Percentiles rank a stretch among this genome's conserved stretches.
Evolutionary conservation across 2,888 invertebrate species (phyloP).

Genomic region (Drosophila nigricruria): DNA sequence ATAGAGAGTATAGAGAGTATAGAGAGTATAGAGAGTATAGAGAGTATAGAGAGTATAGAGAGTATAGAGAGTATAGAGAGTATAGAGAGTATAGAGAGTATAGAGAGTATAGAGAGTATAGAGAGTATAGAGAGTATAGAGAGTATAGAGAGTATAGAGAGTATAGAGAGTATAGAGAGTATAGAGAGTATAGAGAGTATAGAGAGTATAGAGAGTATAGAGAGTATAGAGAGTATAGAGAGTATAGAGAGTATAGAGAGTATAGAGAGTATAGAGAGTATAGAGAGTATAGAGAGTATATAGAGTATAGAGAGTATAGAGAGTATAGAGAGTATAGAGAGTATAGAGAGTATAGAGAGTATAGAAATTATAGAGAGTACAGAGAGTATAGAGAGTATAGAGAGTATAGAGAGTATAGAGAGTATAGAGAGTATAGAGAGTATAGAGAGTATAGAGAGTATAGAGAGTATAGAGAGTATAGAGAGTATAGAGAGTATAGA

Average conservation of each 20-base stretch:
- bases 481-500: background rate
- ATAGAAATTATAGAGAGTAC: no score
- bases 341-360: background rate
- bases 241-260: background rate
- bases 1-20: background rate
- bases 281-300: background rate
- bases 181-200: background rate
- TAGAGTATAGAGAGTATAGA: background rate
- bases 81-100: background rate
- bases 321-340: background rate
- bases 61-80: background rate
- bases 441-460: background rate
- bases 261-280: background rate
- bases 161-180: background rate
- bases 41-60: background rate
- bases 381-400: background rate
- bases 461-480: background rate
- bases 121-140: background rate
- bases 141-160: background rate
- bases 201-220: background rate
- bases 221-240: background rate
- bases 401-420: background rate
- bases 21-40: background rate
- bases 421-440: background rate
- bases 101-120: background rate